Conservation (phyloP, 2,113 vertebrate species). For the Callionymus lyra region DNA sequence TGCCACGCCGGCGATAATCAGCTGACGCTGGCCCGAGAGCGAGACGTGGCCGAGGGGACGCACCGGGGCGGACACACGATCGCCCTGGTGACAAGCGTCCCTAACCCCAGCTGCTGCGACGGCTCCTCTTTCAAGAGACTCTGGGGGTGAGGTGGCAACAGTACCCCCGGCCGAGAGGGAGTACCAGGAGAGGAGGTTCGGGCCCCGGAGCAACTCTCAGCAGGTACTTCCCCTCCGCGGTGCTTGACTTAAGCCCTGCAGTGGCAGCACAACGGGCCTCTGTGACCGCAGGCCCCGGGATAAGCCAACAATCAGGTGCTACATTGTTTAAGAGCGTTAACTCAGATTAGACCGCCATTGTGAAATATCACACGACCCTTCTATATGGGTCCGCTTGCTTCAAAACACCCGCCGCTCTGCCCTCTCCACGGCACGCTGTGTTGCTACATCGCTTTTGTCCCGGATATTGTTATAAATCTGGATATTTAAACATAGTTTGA, state of each 20-base stretch:
- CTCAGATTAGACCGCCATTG: constrained; percentile 46
- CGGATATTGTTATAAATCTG: too few species aligned
- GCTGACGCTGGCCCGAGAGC: constrained; percentile 62
- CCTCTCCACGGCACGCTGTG: too few species aligned
- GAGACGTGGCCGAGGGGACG: constrained; percentile 30
- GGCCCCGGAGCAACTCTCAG: constrained; percentile 18
- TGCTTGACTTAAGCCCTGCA: constrained; percentile 20
- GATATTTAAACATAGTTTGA: too few species aligned
- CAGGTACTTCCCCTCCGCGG: constrained; percentile 8
- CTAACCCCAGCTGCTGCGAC: constrained; percentile 49
- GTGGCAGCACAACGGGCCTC: constrained; percentile 14
- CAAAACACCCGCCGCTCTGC: too few species aligned
- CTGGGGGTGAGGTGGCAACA: constrained; percentile 53
- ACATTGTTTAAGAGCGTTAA: constrained; percentile 50
- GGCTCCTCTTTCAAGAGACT: constrained; percentile 46
- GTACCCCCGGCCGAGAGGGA: constrained; percentile 45
- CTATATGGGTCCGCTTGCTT: constrained; percentile 5
- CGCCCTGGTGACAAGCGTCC: constrained; percentile 54
- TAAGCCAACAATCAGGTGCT: constrained; percentile 56
- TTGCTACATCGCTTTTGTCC: too few species aligned
- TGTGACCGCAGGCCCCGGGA: constrained; percentile 23
- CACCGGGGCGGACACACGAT: constrained; percentile 46
- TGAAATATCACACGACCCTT: constrained; percentile 36
- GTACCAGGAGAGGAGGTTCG: constrained; percentile 38
- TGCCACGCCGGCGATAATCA: constrained; percentile 62